These are phyloP conservation scores for Enteromius trimaculatus DNA, from an alignment of 2,797 vertebrate species.

Conservation along the genomic window DNA sequence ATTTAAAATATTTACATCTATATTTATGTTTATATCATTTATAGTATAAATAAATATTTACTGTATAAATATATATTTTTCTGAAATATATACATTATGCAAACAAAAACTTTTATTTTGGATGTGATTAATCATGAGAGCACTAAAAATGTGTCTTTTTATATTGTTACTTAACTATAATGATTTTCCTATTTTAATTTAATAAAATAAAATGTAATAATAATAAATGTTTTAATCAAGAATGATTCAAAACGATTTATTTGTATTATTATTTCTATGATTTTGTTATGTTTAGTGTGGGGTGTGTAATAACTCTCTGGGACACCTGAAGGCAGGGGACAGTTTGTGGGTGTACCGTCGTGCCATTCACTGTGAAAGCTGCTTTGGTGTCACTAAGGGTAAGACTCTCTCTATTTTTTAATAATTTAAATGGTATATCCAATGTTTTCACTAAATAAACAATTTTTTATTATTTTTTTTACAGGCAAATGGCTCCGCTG, in stretches of 20 bases:
- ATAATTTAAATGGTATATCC: not conserved
- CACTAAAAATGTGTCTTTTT: not conserved
- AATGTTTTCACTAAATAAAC: not conserved
- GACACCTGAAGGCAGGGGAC: slow-evolving; percentile 91
- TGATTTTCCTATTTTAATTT: not conserved
- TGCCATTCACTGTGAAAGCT: slow-evolving; percentile 89
- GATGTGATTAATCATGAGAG: too few species aligned
- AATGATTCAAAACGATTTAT: too few species aligned
- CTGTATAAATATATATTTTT: too few species aligned
- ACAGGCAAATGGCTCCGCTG: slow-evolving; percentile 78
- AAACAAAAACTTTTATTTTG: too few species aligned
- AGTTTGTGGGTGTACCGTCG: slow-evolving; percentile 92
- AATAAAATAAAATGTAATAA: not conserved
- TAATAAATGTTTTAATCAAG: too few species aligned
- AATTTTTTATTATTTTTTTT: slow-evolving; percentile 24
- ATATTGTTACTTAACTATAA: not conserved
- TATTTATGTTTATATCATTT: too few species aligned
- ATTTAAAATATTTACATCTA: too few species aligned
- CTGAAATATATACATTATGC: too few species aligned
- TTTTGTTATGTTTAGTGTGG: slow-evolving; percentile 81
- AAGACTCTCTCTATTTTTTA: slow-evolving; percentile 30
- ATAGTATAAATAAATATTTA: too few species aligned
- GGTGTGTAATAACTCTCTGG: slow-evolving; percentile 85
- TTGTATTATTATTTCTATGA: too few species aligned
- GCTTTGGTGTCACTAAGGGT: slow-evolving; percentile 90